Evolutionary conservation across 2,888 invertebrate species (phyloP), one percentile per base, ranked within the genome.

Genomic region (Drosophila phalerata): DNA sequence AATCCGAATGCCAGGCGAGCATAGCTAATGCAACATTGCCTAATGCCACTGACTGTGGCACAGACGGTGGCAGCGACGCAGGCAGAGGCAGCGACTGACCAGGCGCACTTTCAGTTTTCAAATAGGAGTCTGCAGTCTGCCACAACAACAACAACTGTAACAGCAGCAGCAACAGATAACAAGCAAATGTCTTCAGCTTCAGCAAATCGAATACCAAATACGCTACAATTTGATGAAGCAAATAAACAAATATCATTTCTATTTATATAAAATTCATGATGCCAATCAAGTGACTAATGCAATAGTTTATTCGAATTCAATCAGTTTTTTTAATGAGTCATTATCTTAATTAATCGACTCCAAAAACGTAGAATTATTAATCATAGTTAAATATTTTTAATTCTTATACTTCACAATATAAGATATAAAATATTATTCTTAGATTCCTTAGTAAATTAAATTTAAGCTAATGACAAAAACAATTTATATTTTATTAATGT

Each of bases 51-150:
- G 63, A 77, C 62, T 70, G 45, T 10, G 49, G 40, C 48, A 43
- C 17, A 57, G 10, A 17, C 49, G 17, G 2, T 25, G 64, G 25
- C 42, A 17, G 19, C n/a, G 52, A 15, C 37, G 3, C 9, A 40
- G 19, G 22, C 55, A 8, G 30, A 4, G 37, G 25, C 32, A 10
- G 52, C 25, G 32, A 57, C 65, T 77, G 80, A 73, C 73, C 77
- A 68, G 77, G 78, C 84, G 87, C 84, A 85, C 84, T 85, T 85
- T 85, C 84, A 85, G 84, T 85, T 85, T 84, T 86, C 88, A 84
- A 84, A 88, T 73, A 71, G 45, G 15, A 3, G 64, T 34, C 73
- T 48, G 68, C 53, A 68, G 51, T 25, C 70, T 34, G 25, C 19
- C 45, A 38, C 63, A 63, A 65, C 43, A 72, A 43, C 86, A 82